These are phyloP conservation scores for Holocentrus rufus DNA, from an alignment of 2,797 vertebrate genomes.

Conservation along the genomic window DNA sequence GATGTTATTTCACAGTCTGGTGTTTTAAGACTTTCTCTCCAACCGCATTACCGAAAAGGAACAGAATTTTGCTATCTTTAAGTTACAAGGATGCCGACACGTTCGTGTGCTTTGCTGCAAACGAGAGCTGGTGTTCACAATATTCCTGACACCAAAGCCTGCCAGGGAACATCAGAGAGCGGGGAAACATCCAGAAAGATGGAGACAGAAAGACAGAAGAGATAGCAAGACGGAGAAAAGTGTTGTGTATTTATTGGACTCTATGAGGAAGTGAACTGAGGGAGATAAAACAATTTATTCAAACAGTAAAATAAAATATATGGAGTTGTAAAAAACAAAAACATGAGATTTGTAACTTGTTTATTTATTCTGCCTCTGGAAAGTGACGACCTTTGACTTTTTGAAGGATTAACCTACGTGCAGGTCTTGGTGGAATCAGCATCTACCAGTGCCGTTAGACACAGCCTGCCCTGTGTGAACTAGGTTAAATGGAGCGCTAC, in stretches of 20 bases:
- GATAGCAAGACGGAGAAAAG: slow-evolving; percentile 14
- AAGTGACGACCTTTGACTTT: too few relatives aligned
- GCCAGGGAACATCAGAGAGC: neutral
- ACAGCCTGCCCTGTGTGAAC: neutral
- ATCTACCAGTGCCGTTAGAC: neutral
- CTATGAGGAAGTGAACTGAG: neutral
- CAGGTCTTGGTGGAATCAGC: neutral
- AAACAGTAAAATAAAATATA: too few relatives aligned
- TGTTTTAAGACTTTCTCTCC: neutral
- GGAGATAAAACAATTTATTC: neutral
- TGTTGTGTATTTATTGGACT: slow-evolving; percentile 18
- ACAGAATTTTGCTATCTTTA: neutral
- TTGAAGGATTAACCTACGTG: too few relatives aligned
- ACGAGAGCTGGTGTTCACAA: slow-evolving; percentile 40
- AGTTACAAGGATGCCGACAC: slow-evolving; percentile 7
- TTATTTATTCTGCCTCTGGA: too few relatives aligned
- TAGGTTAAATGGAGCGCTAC: neutral
- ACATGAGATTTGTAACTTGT: too few relatives aligned
- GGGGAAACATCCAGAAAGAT: neutral
- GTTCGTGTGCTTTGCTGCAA: neutral
- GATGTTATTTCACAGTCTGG: slow-evolving; percentile 1
- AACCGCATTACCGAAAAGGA: neutral
- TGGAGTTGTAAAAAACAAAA: too few relatives aligned
- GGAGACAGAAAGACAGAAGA: slow-evolving; percentile 7
- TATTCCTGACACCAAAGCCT: slow-evolving; percentile 38